Evolutionary conservation across 1,140 invertebrate species (phyloP).

Genomic region (Argopecten irradians): DNA sequence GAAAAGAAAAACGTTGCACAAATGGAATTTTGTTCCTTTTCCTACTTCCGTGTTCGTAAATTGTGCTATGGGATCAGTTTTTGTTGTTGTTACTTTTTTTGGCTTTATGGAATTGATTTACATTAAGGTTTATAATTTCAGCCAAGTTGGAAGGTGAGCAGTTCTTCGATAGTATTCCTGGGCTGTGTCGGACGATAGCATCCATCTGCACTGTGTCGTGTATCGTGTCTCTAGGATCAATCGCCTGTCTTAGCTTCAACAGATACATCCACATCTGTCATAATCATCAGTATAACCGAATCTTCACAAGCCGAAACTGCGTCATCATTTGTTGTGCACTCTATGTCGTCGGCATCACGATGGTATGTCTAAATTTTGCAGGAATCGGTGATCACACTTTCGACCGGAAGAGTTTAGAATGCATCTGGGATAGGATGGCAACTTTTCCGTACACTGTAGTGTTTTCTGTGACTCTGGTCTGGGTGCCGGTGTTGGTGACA

Average conservation of each 20-base stretch:
- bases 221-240: conserved; percentile 63
- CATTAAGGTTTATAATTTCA: conserved; percentile 37
- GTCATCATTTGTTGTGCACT: conserved; percentile 56
- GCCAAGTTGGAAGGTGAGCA: conserved; percentile 60
- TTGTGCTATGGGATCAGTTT: too few relatives aligned
- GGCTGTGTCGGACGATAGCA: conserved; percentile 66
- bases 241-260: conserved; percentile 65
- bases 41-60: too few relatives aligned
- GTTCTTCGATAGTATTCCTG: conserved; percentile 63
- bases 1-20: too few relatives aligned
- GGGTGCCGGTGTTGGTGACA: conserved; percentile 61
- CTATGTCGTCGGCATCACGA: conserved; percentile 54
- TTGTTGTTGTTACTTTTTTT: too few relatives aligned
- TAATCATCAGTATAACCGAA: conserved; percentile 55
- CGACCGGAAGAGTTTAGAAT: conserved; percentile 66
- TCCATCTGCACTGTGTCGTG: conserved; percentile 65
- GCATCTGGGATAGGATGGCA: conserved; percentile 69
- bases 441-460: conserved; percentile 66
- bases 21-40: too few relatives aligned
- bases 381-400: conserved; percentile 67
- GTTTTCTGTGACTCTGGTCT: conserved; percentile 62
- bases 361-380: conserved; percentile 58
- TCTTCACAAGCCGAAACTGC: conserved; percentile 61
- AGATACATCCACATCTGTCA: conserved; percentile 69
- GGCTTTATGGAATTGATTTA: too few relatives aligned